phyloP scores from a whole-genome alignment of 2,113 vertebrate genomes.

The Erythrolamprus reginae region DNA sequence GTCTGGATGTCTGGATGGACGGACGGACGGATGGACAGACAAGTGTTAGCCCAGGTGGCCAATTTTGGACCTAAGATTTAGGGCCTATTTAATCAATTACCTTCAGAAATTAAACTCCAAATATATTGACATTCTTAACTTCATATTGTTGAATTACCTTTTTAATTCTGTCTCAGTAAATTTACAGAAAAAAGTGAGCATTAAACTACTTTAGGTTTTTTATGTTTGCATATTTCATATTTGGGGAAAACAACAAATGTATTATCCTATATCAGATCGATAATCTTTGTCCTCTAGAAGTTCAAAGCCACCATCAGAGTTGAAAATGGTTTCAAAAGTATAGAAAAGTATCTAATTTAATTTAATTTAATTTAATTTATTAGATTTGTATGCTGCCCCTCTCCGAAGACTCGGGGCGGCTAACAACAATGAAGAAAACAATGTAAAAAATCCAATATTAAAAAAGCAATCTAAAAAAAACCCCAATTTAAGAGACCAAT shows the following conservation, averaged over 20 bases:
- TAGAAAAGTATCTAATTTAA: neutral
- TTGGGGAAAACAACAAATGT: neutral
- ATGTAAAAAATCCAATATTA: no score
- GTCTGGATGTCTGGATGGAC: neutral
- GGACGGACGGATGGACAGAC: neutral
- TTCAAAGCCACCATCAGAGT: neutral
- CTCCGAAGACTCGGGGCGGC: no score
- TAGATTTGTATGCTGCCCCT: no score
- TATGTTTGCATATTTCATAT: neutral
- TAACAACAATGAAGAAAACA: no score
- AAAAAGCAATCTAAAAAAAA: no score
- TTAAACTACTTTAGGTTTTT: neutral
- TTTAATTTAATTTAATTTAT: no score
- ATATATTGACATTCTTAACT: neutral
- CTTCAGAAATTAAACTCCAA: neutral
- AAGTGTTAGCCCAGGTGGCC: no score
- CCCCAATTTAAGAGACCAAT: no score
- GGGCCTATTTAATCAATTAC: no score
- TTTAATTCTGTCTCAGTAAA: neutral
- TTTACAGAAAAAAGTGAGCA: no score
- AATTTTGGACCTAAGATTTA: neutral
- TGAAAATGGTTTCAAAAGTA: neutral
- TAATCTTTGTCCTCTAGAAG: neutral
- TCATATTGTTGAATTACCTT: neutral
- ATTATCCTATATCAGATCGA: neutral